Evolutionary conservation across 1,140 invertebrate species (phyloP), one percentile per base, ranked within the genome.

Genomic region (Drosophila sucinea): DNA sequence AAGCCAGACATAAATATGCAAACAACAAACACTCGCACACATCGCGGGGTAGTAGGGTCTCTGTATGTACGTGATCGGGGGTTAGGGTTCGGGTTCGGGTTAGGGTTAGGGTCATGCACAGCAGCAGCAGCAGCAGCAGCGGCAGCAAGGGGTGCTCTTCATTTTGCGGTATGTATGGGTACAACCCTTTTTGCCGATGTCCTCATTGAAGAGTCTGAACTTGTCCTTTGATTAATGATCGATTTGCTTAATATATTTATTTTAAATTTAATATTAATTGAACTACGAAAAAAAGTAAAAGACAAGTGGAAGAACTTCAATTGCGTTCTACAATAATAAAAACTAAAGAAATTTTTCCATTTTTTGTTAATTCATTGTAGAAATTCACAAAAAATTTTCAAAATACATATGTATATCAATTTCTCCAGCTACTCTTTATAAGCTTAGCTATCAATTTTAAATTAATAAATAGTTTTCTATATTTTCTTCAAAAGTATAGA

Each of bases 1-100:
- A 76, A 76, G 67, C 73, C 65, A 47, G 29, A 69, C 81, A 86
- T 79, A 79, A 72, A 79, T 83, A 86, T 86, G 83, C 83, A 86
- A 86, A 86, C 83, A 86, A 76, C 81, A 81, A 41, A 17, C 17
- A 17, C 17, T 17, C 17, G 17, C 30, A 73, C 54, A 70, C 29
- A 70, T 85, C 77, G 72, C 47, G 61, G 44, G 67, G 60, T 33
- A 55, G 73, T 8, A 1, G 23, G 73, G 71, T 68, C 38, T 5
- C 6, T 17, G 29, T 55, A n/a, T 23, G 7, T 7, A 25, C 25
- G 23, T n/a, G 41, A 38, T 54, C 60, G 60, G 41, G 60, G 41
- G 23, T 25, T 35, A 35, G 40, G 54, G 65, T 44, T 47, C 6
- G 41, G 47, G 54, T 55, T 33, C 40, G 56, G 56, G 60, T 32